Base-by-base conservation (phyloP, 2,888 invertebrate genomes). In the Clistopyga incitator region DNA sequence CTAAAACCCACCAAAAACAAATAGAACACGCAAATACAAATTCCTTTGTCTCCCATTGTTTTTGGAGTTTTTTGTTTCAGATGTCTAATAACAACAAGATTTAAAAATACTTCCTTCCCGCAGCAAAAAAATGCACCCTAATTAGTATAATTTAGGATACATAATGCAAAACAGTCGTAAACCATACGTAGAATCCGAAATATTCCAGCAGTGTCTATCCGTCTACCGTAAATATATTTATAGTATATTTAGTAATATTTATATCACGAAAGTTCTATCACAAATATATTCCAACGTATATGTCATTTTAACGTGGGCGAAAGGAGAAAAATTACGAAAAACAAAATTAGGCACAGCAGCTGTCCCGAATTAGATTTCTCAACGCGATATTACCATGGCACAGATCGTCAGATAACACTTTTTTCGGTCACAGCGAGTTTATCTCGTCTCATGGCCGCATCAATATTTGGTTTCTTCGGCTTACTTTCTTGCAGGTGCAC, bases 301-400 rank as follows among this genome's bases (percentile, higher is more conserved):
- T 65, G 13, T 13, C 11, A 61, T 11, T 34, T 34, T 20, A 10
- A 18, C 47, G 72, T 61, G 11, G 25, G 47, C 13, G 56, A 18
- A 25, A 25, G 42, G 6, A 11, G n/a, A 25, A 45, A 45, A 59
- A 25, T 45, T 59, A 72, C 29, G 29, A 29, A 68, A 47, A 61
- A 59, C 45, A 47, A 18, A 74, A 47, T 61, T 47, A 61, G 61
- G 11, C 25, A 25, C 72, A 23, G 45, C 72, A 47, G 59, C 59
- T 74, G 61, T 23, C 15, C 29, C 47, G 47, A 74, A 74, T 72
- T 59, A 72, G 25, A 59, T 74, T 74, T 59, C 47, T 61, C 47
- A 47, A 61, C 6, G 20, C 18, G 61, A 61, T 74, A 29, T 74
- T 61, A 42, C 34, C 20, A 3, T 20, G n/a, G 38, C 34, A 42